A percentile compares a stretch with the other conserved stretches of the same genome.
These are phyloP conservation scores for Pagrus major DNA, from an alignment of 2,113 vertebrate genomes.

Conservation along the genomic window DNA sequence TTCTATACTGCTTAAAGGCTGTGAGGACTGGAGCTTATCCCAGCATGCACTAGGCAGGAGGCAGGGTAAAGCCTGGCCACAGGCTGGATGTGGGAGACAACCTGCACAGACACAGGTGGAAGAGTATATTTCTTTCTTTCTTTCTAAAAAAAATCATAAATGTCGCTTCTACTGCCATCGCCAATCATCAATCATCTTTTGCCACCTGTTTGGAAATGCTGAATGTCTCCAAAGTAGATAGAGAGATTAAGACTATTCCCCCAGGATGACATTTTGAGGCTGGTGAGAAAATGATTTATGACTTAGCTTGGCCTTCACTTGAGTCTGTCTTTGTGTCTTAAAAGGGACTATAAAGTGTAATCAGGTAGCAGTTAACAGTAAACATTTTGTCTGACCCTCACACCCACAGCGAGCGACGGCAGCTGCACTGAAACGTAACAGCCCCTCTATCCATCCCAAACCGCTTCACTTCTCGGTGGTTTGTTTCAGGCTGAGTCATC, in stretches of 20 bases:
- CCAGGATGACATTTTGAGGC: slow-evolving; percentile 65
- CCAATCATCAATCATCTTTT: slow-evolving; percentile 58
- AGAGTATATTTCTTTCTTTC: slow-evolving; percentile 46
- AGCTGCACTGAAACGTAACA: slow-evolving; percentile 24
- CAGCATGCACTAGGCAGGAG: neutral
- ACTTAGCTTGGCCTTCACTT: slow-evolving; percentile 52
- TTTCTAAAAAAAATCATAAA: slow-evolving; percentile 53
- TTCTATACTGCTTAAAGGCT: neutral
- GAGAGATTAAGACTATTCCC: slow-evolving; percentile 71
- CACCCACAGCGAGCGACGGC: neutral
- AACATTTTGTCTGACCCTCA: slow-evolving; percentile 59
- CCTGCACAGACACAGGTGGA: slow-evolving; percentile 24
- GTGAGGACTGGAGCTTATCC: neutral
- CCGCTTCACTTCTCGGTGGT: neutral
- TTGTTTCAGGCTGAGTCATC: slow-evolving; percentile 17
- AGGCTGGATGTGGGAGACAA: slow-evolving; percentile 13
- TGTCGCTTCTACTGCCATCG: slow-evolving; percentile 9
- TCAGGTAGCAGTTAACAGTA: slow-evolving; percentile 65
- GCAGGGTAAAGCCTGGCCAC: slow-evolving; percentile 1
- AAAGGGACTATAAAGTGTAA: slow-evolving; percentile 63
- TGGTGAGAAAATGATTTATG: slow-evolving; percentile 76
- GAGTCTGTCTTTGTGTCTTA: slow-evolving; percentile 58
- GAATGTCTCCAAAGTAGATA: slow-evolving; percentile 57
- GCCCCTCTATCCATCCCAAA: neutral
- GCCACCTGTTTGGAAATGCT: slow-evolving; percentile 57